These are phyloP conservation scores for Synanthedon formicaeformis DNA, from an alignment of 2,888 invertebrate genomes.

Conservation along the genomic window DNA sequence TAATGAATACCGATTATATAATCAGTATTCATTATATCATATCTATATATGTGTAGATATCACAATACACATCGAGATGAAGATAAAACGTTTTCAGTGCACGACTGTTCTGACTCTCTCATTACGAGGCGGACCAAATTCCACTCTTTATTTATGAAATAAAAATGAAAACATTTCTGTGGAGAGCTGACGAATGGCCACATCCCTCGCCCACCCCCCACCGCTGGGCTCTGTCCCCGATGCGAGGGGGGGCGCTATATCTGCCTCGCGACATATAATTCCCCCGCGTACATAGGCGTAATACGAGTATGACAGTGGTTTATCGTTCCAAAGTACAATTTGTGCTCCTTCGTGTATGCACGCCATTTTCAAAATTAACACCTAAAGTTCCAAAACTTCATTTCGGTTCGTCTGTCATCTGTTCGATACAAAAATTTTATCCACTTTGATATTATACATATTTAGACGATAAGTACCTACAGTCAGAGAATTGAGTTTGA, in stretches of 20 bases:
- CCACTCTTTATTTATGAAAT: constrained; percentile 65
- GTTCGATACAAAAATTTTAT: too few relatives aligned
- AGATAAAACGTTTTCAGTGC: background rate
- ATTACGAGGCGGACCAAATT: constrained; percentile 44
- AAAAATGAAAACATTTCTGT: constrained; percentile 67
- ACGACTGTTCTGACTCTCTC: constrained; percentile 17
- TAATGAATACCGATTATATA: too few relatives aligned
- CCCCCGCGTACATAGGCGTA: constrained; percentile 11
- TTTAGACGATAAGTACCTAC: too few relatives aligned
- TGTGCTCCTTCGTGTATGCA: background rate
- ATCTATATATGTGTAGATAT: background rate
- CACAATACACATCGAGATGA: too few relatives aligned
- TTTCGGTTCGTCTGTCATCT: background rate
- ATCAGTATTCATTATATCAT: too few relatives aligned
- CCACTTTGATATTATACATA: too few relatives aligned
- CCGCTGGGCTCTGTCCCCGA: constrained; percentile 14
- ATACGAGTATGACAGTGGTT: constrained; percentile 19
- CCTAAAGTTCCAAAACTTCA: too few relatives aligned
- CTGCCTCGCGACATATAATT: constrained; percentile 11
- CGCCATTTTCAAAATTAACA: constrained; percentile 16
- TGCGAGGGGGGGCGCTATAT: constrained; percentile 9
- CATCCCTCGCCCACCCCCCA: constrained; percentile 11
- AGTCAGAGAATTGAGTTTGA: too few relatives aligned
- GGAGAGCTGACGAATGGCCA: constrained; percentile 53
- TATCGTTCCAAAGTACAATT: constrained; percentile 16